Percentiles rank a stretch among this genome's conserved stretches.
phyloP scores from a whole-genome alignment of 2,113 vertebrate species.

The Paradoxurus hermaphroditus region DNA sequence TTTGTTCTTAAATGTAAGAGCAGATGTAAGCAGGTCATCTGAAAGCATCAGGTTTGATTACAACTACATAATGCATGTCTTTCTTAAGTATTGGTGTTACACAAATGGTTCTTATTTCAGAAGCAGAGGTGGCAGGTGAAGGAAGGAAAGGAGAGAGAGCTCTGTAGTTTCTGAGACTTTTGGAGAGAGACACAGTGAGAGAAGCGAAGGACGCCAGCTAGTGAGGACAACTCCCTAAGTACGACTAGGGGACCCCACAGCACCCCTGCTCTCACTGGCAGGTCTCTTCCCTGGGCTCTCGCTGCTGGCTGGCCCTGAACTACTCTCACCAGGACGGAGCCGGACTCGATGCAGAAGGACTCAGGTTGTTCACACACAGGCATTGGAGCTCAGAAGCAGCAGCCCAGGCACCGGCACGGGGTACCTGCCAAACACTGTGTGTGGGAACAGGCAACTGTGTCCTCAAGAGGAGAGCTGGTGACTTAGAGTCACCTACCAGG shows the following conservation, averaged over 20 bases:
- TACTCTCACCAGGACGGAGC: neutral
- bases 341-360: neutral
- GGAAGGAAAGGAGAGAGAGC: constrained; percentile 68
- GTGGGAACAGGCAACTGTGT: neutral
- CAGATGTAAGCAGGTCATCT: constrained; percentile 79
- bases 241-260: too few species aligned
- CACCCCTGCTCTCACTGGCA: neutral
- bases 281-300: neutral
- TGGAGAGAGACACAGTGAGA: constrained; percentile 26
- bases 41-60: constrained; percentile 80
- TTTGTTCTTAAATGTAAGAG: constrained; percentile 82
- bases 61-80: constrained; percentile 86
- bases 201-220: neutral
- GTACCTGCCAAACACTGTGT: neutral
- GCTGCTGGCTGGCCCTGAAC: neutral
- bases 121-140: constrained; percentile 80
- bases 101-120: constrained; percentile 88
- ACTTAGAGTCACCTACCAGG: neutral
- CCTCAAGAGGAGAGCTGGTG: neutral
- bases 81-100: constrained; percentile 84
- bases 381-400: neutral
- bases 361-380: neutral
- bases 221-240: neutral
- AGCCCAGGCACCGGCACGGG: neutral
- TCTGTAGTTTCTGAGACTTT: constrained; percentile 79